A percentile compares a stretch with the other conserved stretches of the same genome.
Conservation (phyloP, 2,113 vertebrate species). For the Taxidea taxus region DNA sequence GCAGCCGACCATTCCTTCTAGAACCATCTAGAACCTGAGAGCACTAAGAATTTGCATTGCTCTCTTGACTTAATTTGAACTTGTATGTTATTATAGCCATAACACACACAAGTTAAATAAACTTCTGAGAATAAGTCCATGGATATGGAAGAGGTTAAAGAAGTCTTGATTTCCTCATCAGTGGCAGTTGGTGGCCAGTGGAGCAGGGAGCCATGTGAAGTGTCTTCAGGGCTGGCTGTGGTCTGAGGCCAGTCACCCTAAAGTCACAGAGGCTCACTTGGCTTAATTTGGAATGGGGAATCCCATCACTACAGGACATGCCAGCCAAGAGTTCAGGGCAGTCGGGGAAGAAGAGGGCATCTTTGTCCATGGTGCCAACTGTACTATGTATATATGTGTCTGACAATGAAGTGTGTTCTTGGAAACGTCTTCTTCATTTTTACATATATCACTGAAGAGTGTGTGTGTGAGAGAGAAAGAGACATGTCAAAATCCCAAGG, state of each 20-base stretch:
- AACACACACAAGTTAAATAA: slow-evolving; percentile 13
- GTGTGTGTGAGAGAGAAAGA: background rate
- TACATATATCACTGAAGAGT: background rate
- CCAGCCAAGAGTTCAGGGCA: background rate
- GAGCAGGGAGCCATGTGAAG: background rate
- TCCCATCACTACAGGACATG: background rate
- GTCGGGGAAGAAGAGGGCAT: background rate
- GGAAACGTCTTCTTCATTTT: slow-evolving; percentile 38
- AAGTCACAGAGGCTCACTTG: background rate
- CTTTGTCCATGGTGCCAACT: background rate
- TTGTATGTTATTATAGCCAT: background rate
- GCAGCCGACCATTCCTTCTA: background rate
- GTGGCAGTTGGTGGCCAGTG: background rate
- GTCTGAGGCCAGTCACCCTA: background rate
- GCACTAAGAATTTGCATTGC: background rate
- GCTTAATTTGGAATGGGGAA: background rate
- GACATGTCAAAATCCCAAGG: slow-evolving; percentile 9
- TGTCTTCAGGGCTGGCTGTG: background rate
- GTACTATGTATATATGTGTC: background rate
- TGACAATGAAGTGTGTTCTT: slow-evolving; percentile 12
- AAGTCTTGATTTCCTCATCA: background rate
- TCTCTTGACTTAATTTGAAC: background rate
- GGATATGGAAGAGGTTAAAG: background rate
- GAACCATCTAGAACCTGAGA: background rate
- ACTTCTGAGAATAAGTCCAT: background rate